Base-by-base conservation (phyloP, 2,113 vertebrate species). In the Oncorhynchus nerka region DNA sequence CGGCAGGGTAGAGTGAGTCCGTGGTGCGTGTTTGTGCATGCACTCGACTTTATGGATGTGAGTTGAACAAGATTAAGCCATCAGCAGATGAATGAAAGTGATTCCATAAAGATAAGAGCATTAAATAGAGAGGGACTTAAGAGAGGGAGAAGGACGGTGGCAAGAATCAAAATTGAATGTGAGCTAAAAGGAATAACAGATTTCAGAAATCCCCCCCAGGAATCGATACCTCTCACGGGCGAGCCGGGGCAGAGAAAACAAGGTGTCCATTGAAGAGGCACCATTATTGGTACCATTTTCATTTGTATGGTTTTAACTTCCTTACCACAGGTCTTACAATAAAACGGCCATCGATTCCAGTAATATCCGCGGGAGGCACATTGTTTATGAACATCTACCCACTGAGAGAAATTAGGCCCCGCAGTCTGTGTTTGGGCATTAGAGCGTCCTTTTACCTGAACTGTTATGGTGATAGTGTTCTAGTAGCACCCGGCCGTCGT, bases 291-390 rank as follows among this genome's bases (percentile, higher is more conserved):
- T n/a, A 8, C 20, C 67, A n/a, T 68, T 34, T 68, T 39, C 67
- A 68, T 68, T 68, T 39, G 12, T 39, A 68, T 11, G 67, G 67
- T 34, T 68, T 68, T 68, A 70, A 70, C 68, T 49, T 70, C 45
- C 49, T 70, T 70, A 49, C 34, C 34, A 48, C 45, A 45, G 20
- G 39, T 26, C n/a, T 48, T n/a, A 9, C 13, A 24, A 15, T 13
- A 28, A 45, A 49, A 30, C 11, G 5, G 39, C 3, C 20, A 70
- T 70, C 68, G 68, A 70, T 70, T 49, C 39, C 68, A 39, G 68
- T 48, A 22, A 70, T 70, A 39, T 70, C 68, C 39, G n/a, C 24
- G 68, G 39, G 39, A 70, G 68, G 39, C 68, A 39, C 20, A 48
- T 70, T 70, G 68, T 70, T 48, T 48, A 19, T 39, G 68, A 48